phyloP scores from a whole-genome alignment of 2,888 invertebrate genomes.

The Cetonia aurata region DNA sequence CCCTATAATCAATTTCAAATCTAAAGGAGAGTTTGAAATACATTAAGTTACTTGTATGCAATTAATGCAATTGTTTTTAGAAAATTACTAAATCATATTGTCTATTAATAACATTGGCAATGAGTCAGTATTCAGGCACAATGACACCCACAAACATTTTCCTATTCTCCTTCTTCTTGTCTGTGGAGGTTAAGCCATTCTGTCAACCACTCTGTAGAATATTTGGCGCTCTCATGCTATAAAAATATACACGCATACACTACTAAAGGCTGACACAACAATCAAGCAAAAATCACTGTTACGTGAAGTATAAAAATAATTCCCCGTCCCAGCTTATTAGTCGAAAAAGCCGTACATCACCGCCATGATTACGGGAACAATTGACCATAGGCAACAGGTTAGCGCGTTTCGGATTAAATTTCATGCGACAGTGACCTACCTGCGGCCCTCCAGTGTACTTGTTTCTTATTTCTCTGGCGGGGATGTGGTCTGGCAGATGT shows the following conservation, averaged over 20 bases:
- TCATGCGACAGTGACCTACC: conserved; percentile 69
- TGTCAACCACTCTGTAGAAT: neutral
- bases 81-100: neutral
- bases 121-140: conserved; percentile 5
- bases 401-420: conserved; percentile 31
- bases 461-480: conserved; percentile 76
- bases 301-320: conserved; percentile 32
- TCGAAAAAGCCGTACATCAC: conserved; percentile 1
- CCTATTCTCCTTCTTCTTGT: neutral
- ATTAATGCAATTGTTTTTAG: conserved; percentile 8
- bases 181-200: neutral
- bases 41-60: too few species aligned
- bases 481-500: conserved; percentile 73
- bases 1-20: too few species aligned
- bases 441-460: conserved; percentile 89
- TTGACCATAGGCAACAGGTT: conserved; percentile 15
- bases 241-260: conserved; percentile 53
- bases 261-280: conserved; percentile 29
- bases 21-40: too few species aligned
- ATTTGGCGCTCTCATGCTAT: conserved; percentile 39
- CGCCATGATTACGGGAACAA: conserved; percentile 35
- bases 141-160: neutral
- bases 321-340: conserved; percentile 16
- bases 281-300: conserved; percentile 25
- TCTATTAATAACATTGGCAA: conserved; percentile 11